phyloP scores from a whole-genome alignment of 2,888 invertebrate genomes.

The Stenodema calcarata region DNA sequence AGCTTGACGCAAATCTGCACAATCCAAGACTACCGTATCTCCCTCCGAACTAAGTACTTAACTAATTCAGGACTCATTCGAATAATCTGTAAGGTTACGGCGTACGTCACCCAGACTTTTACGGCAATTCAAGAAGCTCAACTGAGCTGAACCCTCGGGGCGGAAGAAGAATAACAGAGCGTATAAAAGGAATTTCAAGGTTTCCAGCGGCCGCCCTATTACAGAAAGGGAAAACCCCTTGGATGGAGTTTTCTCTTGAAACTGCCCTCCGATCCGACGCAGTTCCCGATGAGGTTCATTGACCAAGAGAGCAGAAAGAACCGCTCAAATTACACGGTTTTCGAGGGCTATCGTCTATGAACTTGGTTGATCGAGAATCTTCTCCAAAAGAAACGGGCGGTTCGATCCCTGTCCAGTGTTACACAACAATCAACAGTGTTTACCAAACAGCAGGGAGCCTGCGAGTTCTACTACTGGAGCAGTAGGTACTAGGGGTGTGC shows the following conservation, averaged over 20 bases:
- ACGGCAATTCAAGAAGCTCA: background rate
- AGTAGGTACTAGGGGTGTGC: no score
- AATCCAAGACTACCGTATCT: background rate
- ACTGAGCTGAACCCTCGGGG: background rate
- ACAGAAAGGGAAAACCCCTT: background rate
- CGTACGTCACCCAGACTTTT: background rate
- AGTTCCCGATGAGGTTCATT: background rate
- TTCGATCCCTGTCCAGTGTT: no score
- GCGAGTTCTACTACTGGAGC: no score
- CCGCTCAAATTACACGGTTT: background rate
- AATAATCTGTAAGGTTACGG: no score
- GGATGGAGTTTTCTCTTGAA: background rate
- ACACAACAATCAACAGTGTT: no score
- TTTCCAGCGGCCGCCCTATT: background rate
- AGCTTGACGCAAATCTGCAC: no score
- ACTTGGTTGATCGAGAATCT: no score
- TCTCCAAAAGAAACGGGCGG: no score
- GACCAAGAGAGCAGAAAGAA: background rate
- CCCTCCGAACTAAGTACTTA: background rate
- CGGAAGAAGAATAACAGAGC: background rate
- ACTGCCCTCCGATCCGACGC: background rate
- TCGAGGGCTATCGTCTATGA: no score
- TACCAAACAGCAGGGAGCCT: no score
- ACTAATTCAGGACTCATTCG: background rate
- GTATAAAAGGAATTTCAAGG: background rate